phyloP scores from a whole-genome alignment of 2,888 invertebrate species.

The Lamellibrachia satsuma region DNA sequence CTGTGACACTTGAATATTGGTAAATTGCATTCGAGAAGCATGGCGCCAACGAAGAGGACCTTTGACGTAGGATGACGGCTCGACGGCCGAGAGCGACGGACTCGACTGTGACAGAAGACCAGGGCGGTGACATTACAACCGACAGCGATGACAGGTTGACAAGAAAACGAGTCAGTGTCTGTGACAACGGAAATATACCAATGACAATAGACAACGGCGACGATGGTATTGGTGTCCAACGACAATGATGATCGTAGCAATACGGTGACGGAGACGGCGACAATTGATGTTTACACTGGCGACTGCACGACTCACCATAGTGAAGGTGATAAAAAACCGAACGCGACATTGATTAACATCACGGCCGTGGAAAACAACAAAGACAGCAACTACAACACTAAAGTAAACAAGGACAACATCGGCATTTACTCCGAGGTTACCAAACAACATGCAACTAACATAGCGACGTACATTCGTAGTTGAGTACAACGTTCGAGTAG shows the following conservation, averaged over 20 bases:
- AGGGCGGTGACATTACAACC: background rate
- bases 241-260: background rate
- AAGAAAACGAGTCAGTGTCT: background rate
- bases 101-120: background rate
- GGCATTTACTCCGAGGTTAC: background rate
- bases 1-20: slow-evolving; percentile 3
- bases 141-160: background rate
- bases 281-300: too few relatives aligned
- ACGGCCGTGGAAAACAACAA: too few relatives aligned
- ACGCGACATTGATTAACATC: too few relatives aligned
- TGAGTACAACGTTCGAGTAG: background rate
- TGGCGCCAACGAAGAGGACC: background rate
- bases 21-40: background rate
- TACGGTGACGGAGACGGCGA: background rate
- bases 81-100: background rate
- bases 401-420: background rate
- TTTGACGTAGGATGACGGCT: background rate
- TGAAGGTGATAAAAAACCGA: too few relatives aligned
- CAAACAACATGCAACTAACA: background rate
- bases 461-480: background rate
- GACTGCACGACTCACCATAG: too few relatives aligned
- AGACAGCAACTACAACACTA: background rate
- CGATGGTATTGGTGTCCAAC: background rate
- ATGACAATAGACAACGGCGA: too few relatives aligned
- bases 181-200: background rate